phyloP scores from a whole-genome alignment of 1,140 invertebrate species.

The Coptotermes formosanus region DNA sequence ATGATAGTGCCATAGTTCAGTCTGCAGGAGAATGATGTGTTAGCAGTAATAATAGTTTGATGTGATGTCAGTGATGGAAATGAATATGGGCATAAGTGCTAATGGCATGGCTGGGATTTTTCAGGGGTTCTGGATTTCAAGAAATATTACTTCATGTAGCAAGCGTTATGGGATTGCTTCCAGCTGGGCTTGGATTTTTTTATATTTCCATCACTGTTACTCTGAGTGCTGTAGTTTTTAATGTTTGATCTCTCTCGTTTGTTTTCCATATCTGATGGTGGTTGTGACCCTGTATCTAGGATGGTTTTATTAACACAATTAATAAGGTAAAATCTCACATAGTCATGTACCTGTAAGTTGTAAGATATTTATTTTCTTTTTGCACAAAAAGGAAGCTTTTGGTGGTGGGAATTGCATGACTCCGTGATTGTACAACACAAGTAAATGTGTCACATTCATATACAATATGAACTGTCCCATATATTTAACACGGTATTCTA shows the following conservation, averaged over 20 bases:
- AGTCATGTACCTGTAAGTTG: conserved; percentile 17
- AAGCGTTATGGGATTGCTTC: neutral
- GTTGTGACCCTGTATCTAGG: conserved; percentile 48
- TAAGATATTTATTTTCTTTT: neutral
- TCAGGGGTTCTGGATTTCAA: neutral
- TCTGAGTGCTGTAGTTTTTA: conserved; percentile 24
- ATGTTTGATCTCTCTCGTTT: conserved; percentile 34
- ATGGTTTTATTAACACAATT: conserved; percentile 69
- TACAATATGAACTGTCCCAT: neutral
- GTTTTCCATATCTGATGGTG: conserved; percentile 38
- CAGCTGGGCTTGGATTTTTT: neutral
- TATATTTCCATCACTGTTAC: conserved; percentile 6
- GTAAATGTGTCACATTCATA: neutral
- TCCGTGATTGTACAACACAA: conserved; percentile 19
- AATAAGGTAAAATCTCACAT: conserved; percentile 59
- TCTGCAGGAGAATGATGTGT: neutral
- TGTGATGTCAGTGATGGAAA: conserved; percentile 8
- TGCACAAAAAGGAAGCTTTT: conserved; percentile 28
- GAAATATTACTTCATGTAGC: too few relatives aligned
- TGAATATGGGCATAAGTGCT: neutral
- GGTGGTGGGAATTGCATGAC: conserved; percentile 32
- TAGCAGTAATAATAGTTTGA: conserved; percentile 7
- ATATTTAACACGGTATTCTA: neutral
- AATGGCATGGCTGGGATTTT: conserved; percentile 6
- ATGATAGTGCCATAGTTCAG: too few relatives aligned